Percentiles rank a stretch among this genome's conserved stretches.
Conservation (phyloP, 2,888 invertebrate species). For the Cyaniris semiargus region DNA sequence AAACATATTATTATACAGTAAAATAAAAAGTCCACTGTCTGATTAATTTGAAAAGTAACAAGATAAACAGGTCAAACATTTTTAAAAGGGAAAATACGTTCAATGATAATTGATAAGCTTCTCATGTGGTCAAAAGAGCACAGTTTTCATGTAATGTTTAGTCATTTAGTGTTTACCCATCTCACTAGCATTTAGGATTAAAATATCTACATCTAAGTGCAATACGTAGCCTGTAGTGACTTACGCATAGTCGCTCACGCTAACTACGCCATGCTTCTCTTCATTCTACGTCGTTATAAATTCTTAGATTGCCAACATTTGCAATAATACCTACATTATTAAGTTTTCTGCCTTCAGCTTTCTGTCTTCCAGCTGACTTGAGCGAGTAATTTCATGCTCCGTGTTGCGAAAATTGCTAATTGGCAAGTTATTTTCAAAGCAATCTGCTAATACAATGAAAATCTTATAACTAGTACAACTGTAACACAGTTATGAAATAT, state of each 20-base stretch:
- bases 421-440: conserved; percentile 18
- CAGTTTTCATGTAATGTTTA: too few relatives aligned
- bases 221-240: conserved; percentile 22
- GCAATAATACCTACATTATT: conserved; percentile 34
- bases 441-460: background rate
- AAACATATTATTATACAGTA: too few relatives aligned
- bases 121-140: too few relatives aligned
- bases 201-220: background rate
- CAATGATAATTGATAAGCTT: too few relatives aligned
- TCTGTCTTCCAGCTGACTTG: conserved; percentile 19
- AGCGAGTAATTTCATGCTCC: conserved; percentile 19
- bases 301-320: conserved; percentile 42
- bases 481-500: background rate
- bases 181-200: background rate
- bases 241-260: conserved; percentile 50
- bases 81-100: too few relatives aligned
- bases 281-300: conserved; percentile 42
- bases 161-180: too few relatives aligned
- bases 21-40: too few relatives aligned
- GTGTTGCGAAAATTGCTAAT: conserved; percentile 22
- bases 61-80: too few relatives aligned
- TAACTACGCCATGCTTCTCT: conserved; percentile 52
- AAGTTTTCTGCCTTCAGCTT: conserved; percentile 31
- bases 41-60: too few relatives aligned
- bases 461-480: background rate